These are phyloP conservation scores for Cassiopea xamachana DNA, from an alignment of 30 jellyfish, hydroid and myxozoan species.

Conservation along the genomic window DNA sequence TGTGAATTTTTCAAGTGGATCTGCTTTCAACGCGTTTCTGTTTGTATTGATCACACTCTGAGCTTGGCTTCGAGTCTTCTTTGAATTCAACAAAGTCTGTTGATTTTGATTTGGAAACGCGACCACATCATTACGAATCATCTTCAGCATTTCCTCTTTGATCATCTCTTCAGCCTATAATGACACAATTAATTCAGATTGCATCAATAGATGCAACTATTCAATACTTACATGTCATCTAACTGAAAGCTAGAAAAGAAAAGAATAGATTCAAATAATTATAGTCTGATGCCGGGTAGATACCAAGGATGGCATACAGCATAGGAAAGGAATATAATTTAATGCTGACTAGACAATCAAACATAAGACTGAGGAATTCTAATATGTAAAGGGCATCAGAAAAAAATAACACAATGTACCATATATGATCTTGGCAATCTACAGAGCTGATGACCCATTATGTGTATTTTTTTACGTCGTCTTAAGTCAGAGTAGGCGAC, in stretches of 20 bases:
- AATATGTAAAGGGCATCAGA: no score
- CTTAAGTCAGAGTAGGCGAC: no score
- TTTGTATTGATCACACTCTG: constrained; percentile 75
- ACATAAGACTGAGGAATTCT: no score
- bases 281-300: no score
- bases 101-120: constrained; percentile 81
- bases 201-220: background rate
- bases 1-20: constrained; percentile 78
- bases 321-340: no score
- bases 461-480: no score
- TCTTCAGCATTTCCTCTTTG: constrained; percentile 89
- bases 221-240: background rate
- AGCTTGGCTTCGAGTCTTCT: constrained; percentile 77
- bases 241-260: background rate
- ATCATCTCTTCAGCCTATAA: constrained; percentile 97
- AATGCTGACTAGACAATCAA: no score
- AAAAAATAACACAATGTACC: no score
- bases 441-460: no score
- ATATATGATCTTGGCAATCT: no score
- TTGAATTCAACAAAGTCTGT: constrained; percentile 56
- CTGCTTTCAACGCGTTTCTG: constrained; percentile 73
- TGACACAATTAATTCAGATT: background rate
- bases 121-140: constrained; percentile 91
- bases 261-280: background rate
- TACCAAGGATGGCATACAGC: no score